Evolutionary conservation across 35 echinoderm and acorn worm species (phyloP), one percentile per base, ranked within the genome.

Genomic region (Apostichopus parvimensis): DNA sequence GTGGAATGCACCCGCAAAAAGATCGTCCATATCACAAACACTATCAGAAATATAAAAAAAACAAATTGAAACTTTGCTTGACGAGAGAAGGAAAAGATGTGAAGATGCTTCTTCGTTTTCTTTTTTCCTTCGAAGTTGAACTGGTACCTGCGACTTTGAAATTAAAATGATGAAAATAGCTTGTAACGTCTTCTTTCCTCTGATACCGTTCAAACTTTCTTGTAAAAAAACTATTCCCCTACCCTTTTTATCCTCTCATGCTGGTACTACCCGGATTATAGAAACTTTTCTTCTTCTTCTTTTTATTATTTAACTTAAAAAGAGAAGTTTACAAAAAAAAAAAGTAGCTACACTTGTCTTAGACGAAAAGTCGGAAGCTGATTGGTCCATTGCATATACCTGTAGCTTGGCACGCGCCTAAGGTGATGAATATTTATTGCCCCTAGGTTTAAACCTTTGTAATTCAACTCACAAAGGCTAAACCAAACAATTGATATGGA

Each of bases 21-120:
- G 8, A 90, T 90, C 73, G 88, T 90, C 88, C 88, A 90, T 90
- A 77, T 17, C 85, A 65, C 54, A 13, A 62, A 58, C 64, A 66
- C 79, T 82, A 55, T 5, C 17, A 82, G 10, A 55, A 82, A 82
- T 8, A 52, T 8, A 82, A 57, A 18, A 54, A 55, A 56, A 61
- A 8, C 58, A 9, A 61, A 12, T 61, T 61, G 58, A 61, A 61
- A 61, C 58, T 61, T 61, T 61, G 7, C 58, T 12, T 61, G 8
- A 61, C 58, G 58, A 61, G 58, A 61, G 12, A 61, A 1, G 8
- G 5, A 61, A 61, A 8, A 61, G 0, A 8, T 12, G 11, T 9
- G 12, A 61, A 11, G 77, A 52, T 79, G 22, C 15, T 77, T 77
- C 58, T 61, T 61, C 58, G 58, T 6, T 28, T 77, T 77, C 18